Percentiles rank a stretch among this genome's conserved stretches.
These are phyloP conservation scores for Pteromalus puparum DNA, from an alignment of 1,140 invertebrate species.

Conservation along the genomic window DNA sequence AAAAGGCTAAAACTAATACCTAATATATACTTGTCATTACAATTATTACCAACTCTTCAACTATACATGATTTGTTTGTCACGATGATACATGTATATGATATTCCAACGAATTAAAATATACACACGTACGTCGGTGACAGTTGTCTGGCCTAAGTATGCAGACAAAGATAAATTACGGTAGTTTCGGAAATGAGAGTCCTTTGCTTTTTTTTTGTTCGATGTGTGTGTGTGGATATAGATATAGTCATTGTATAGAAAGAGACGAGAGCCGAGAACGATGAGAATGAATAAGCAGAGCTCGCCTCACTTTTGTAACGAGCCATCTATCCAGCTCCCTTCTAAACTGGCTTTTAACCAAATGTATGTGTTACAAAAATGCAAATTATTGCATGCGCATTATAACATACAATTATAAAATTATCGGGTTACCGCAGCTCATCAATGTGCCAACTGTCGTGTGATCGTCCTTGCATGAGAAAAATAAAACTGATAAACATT, in stretches of 20 bases:
- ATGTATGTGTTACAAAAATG: neutral
- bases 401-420: conserved; percentile 5
- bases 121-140: neutral
- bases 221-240: neutral
- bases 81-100: neutral
- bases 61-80: neutral
- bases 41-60: neutral
- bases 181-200: neutral
- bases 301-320: conserved; percentile 2
- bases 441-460: conserved; percentile 38
- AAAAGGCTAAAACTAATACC: neutral
- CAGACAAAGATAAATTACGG: neutral
- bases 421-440: neutral
- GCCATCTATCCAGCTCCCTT: neutral
- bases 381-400: neutral
- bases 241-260: neutral
- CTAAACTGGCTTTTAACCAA: neutral
- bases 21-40: neutral
- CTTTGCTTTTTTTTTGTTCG: neutral
- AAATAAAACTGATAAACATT: conserved; percentile 9
- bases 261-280: neutral
- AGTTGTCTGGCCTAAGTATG: conserved; percentile 13
- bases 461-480: conserved; percentile 30
- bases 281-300: neutral
- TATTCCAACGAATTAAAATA: conserved; percentile 6